Evolutionary conservation across 2,113 vertebrate genomes (phyloP).

Genomic region (Motacilla tschutschensis): DNA sequence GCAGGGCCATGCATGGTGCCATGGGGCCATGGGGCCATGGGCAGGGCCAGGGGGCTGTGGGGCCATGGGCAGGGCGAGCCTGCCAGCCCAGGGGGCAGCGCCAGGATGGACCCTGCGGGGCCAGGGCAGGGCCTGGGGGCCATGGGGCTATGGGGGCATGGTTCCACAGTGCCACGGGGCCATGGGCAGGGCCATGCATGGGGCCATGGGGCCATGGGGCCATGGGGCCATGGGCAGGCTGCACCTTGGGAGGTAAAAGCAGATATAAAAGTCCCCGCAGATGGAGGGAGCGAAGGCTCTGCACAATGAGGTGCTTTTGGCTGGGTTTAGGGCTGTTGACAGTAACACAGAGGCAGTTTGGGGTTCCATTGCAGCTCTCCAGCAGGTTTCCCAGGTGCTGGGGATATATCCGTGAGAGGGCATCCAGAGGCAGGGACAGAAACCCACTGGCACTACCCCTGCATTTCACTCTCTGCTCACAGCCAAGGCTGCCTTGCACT

Average conservation of each 20-base stretch:
- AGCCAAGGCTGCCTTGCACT: background rate
- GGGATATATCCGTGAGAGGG: rapidly evolving
- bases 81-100: background rate
- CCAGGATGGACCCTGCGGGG: rapidly evolving
- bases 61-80: too few species aligned
- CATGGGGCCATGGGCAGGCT: background rate
- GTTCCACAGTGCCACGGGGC: too few species aligned
- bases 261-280: background rate
- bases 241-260: rapidly evolving
- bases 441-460: rapidly evolving
- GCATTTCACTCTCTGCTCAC: background rate
- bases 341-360: background rate
- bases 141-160: too few species aligned
- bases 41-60: background rate
- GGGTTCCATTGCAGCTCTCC: background rate
- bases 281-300: too few species aligned
- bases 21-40: too few species aligned
- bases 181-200: too few species aligned
- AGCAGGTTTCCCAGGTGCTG: rapidly evolving
- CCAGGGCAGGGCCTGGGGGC: too few species aligned
- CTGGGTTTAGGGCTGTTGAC: background rate
- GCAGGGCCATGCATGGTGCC: too few species aligned
- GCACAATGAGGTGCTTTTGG: rapidly evolving
- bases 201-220: too few species aligned
- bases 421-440: background rate